These are phyloP conservation scores for Oligia fasciuncula DNA, from an alignment of 2,888 invertebrate species.

Conservation along the genomic window DNA sequence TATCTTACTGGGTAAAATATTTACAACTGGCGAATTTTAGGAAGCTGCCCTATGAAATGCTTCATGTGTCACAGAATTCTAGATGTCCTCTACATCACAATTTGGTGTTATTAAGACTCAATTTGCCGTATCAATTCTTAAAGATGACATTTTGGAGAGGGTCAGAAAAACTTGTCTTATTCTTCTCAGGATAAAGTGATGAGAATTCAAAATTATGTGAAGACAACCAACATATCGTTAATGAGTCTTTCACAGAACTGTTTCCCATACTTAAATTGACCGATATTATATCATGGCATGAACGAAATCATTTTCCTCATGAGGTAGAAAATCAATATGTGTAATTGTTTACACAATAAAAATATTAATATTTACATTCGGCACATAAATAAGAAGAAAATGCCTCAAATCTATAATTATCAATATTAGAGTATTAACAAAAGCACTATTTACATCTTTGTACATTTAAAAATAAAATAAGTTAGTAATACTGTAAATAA, in stretches of 20 bases:
- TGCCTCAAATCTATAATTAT: conserved; percentile 59
- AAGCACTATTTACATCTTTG: conserved; percentile 85
- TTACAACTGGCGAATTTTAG: conserved; percentile 69
- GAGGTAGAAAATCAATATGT: conserved; percentile 88
- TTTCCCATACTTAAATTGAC: conserved; percentile 44
- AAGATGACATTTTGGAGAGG: neutral
- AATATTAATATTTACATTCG: conserved; percentile 69
- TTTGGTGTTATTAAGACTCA: neutral
- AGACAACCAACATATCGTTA: neutral
- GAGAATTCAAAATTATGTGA: neutral
- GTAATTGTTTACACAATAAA: conserved; percentile 69
- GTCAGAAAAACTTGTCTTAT: neutral
- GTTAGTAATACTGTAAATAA: conserved; percentile 90
- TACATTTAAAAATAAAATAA: conserved; percentile 86
- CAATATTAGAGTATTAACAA: conserved; percentile 73
- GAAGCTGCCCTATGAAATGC: conserved; percentile 32
- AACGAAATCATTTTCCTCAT: conserved; percentile 77
- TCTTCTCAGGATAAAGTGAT: neutral
- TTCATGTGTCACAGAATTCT: neutral
- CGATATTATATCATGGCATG: conserved; percentile 66
- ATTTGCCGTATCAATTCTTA: neutral
- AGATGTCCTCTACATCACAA: neutral
- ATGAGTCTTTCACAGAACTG: conserved; percentile 22
- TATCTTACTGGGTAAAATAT: conserved; percentile 70
- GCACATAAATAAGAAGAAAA: conserved; percentile 65